Evolutionary conservation across 2,113 vertebrate species (phyloP), one percentile per base, ranked within the genome.

Genomic region (Lutjanus erythropterus): DNA sequence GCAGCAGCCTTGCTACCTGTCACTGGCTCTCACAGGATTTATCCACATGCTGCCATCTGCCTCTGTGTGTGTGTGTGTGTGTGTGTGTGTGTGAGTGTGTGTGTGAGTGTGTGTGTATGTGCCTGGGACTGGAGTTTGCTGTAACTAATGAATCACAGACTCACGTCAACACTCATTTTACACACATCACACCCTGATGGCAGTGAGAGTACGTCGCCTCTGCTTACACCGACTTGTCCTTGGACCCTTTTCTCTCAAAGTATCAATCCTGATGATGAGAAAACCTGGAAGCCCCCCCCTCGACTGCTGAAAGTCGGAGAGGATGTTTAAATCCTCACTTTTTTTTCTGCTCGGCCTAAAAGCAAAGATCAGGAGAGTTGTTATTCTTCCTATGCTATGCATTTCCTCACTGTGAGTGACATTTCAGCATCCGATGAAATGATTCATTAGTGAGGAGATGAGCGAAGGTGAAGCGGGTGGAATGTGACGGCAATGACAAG

Each of bases 111-210:
- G 67, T 59, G 41, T 81, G n/a, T n/a, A n/a, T n/a, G 75, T 53
- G 81, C 61, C 27, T n/a, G 55, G 65, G 70, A 70, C 60, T 72
- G 80, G 81, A 79, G 77, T 64, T 84, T 75, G 61, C 71, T 35
- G 65, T 62, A 31, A 73, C 46, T 61, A 77, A 84, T 89, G 80
- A 91, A 87, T 92, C 89, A 88, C 78, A 68, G 53, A 41, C 55
- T 82, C 25, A 50, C 65, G 29, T 85, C 74, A 78, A 31, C 61
- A 56, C 49, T 75, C 58, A 23, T 78, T 78, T 89, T 58, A 60
- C 76, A 75, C 77, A 76, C 78, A 67, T 86, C 66, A 62, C 78
- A 70, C 80, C 21, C 27, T 49, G 11, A 3, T 31, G 59, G 44
- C n/a, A 21, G 59, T 55, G 72, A 50, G 37, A 66, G 65, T 33